These are phyloP conservation scores for Heteromurus nitidus DNA, from an alignment of 2,888 invertebrate genomes.

Conservation along the genomic window DNA sequence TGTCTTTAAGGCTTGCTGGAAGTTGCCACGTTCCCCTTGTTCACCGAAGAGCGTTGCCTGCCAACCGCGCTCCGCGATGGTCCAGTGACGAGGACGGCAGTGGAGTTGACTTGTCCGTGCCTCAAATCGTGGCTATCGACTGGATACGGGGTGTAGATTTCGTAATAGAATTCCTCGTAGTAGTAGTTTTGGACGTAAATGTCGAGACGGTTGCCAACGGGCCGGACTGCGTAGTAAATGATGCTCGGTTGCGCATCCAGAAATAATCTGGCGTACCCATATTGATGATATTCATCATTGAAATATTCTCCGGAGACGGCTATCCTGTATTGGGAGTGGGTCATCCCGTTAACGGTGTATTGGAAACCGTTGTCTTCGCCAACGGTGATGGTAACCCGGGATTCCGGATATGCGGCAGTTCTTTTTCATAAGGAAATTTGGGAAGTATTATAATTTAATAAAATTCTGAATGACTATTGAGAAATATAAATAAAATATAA, in stretches of 20 bases:
- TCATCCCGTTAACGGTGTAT: conserved; percentile 65
- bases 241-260: conserved; percentile 62
- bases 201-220: conserved; percentile 49
- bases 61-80: conserved; percentile 64
- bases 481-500: too few species aligned
- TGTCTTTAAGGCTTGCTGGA: neutral
- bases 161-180: conserved; percentile 65
- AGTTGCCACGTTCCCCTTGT: too few species aligned
- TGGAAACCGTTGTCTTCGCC: conserved; percentile 68
- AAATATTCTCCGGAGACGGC: conserved; percentile 70
- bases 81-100: conserved; percentile 64
- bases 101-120: conserved; percentile 65
- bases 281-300: conserved; percentile 56
- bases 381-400: conserved; percentile 67
- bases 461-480: too few species aligned
- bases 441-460: neutral
- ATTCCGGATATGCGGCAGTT: conserved; percentile 38
- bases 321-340: conserved; percentile 63
- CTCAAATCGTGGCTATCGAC: conserved; percentile 63
- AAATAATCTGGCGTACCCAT: conserved; percentile 63
- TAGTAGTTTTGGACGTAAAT: conserved; percentile 65
- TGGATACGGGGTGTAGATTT: conserved; percentile 60
- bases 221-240: conserved; percentile 63
- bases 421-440: neutral
- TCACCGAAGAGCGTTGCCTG: neutral